These are phyloP conservation scores for Microctenopoma steveboyesi DNA, from an alignment of 2,797 vertebrate genomes.

Conservation along the genomic window DNA sequence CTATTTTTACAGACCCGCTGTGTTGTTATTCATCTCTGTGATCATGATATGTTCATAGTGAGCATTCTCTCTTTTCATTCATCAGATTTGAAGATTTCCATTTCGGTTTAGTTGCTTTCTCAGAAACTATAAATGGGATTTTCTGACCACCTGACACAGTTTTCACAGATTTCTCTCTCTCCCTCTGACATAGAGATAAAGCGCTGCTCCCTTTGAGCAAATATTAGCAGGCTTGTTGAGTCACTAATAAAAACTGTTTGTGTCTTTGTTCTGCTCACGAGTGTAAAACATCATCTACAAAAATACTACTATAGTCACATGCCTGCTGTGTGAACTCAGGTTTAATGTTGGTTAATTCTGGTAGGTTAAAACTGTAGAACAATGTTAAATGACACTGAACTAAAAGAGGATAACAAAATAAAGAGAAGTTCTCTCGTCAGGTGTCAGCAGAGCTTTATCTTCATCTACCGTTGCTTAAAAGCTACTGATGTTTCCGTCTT, in stretches of 20 bases:
- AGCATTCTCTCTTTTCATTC: not conserved
- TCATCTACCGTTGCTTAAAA: not conserved
- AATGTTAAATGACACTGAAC: not conserved
- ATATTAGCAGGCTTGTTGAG: slow-evolving; percentile 51
- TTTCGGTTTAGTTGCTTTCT: slow-evolving; percentile 29
- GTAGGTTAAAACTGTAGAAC: not conserved
- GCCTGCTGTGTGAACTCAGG: not conserved
- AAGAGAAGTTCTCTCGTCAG: slow-evolving; percentile 6
- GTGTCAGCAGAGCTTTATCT: not conserved
- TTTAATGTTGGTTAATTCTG: not conserved
- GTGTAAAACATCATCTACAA: not conserved
- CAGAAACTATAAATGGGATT: slow-evolving; percentile 35
- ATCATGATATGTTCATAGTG: not conserved
- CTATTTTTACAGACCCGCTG: not conserved
- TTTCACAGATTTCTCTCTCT: slow-evolving; percentile 20
- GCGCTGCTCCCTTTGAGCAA: slow-evolving; percentile 43
- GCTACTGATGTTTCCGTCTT: not conserved
- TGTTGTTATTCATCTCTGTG: not conserved
- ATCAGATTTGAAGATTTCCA: not conserved
- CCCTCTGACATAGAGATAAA: not conserved
- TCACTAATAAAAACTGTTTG: slow-evolving; percentile 37
- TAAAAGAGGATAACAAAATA: slow-evolving; percentile 1
- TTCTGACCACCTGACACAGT: slow-evolving; percentile 44
- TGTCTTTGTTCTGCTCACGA: slow-evolving; percentile 14
- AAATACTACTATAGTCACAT: not conserved